Evolutionary conservation across 2,888 invertebrate species (phyloP).

Genomic region (Hoplodrina blanda): DNA sequence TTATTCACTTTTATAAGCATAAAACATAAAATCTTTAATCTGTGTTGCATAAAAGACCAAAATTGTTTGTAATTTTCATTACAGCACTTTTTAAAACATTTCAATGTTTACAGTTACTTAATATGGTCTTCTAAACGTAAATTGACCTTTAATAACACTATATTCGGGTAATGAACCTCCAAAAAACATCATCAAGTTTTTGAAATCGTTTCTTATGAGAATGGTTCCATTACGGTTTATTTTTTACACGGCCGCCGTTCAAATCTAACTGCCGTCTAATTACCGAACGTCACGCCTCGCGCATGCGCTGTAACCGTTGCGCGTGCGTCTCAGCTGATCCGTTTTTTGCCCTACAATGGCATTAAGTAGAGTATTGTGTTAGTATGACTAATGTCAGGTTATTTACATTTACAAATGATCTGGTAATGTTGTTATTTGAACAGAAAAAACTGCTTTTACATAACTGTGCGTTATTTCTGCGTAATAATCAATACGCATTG

Average conservation of each 20-base stretch:
- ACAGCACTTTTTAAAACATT: background rate
- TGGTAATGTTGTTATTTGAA: slow-evolving; percentile 12
- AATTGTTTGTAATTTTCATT: background rate
- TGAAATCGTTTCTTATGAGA: slow-evolving; percentile 9
- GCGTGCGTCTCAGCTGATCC: slow-evolving; percentile 79
- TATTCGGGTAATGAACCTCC: slow-evolving; percentile 1
- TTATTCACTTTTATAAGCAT: background rate
- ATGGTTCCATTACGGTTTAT: slow-evolving; percentile 57
- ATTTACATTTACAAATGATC: slow-evolving; percentile 24
- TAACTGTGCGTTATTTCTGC: slow-evolving; percentile 13
- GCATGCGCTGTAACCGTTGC: slow-evolving; percentile 68
- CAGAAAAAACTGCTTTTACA: background rate
- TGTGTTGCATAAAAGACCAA: background rate
- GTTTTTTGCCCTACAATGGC: slow-evolving; percentile 50
- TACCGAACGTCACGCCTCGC: slow-evolving; percentile 73
- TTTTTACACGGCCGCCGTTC: slow-evolving; percentile 61
- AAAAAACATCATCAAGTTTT: slow-evolving; percentile 21
- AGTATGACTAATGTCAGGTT: slow-evolving; percentile 45
- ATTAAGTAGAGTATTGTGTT: slow-evolving; percentile 61
- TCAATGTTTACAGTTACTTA: background rate
- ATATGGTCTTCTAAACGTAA: background rate
- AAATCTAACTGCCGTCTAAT: slow-evolving; percentile 64
- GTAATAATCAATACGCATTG: slow-evolving; percentile 21
- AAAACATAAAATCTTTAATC: background rate
- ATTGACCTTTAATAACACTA: slow-evolving; percentile 25